Percentiles rank a stretch among this genome's conserved stretches.
These are phyloP conservation scores for Grantiella picta DNA, from an alignment of 2,113 vertebrate genomes.

Conservation along the genomic window DNA sequence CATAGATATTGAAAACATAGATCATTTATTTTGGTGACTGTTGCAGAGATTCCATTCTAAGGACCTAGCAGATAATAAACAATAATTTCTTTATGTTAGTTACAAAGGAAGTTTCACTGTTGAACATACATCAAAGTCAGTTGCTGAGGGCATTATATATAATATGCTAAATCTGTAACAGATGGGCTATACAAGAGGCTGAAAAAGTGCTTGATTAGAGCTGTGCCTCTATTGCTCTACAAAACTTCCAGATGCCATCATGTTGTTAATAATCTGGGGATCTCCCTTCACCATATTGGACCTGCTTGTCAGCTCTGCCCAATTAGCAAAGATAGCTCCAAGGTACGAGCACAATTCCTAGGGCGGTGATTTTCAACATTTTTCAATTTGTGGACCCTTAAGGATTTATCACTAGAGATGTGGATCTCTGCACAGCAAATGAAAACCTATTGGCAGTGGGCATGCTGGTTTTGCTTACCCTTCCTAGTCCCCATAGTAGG, in stretches of 20 bases:
- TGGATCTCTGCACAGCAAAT: slow-evolving; percentile 5
- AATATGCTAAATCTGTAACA: slow-evolving; percentile 50
- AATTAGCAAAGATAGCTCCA: slow-evolving; percentile 55
- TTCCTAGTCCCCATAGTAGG: background rate
- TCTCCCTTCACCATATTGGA: slow-evolving; percentile 53
- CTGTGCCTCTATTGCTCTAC: slow-evolving; percentile 21
- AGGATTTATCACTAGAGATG: slow-evolving; percentile 27
- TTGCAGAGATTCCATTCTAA: background rate
- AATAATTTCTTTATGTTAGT: slow-evolving; percentile 19
- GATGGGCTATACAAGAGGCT: slow-evolving; percentile 35
- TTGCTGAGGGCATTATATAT: slow-evolving; percentile 15
- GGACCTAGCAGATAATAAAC: slow-evolving; percentile 25
- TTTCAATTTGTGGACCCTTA: slow-evolving; percentile 41
- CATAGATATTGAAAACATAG: slow-evolving; percentile 3
- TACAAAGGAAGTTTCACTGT: slow-evolving; percentile 10
- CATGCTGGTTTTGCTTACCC: slow-evolving; percentile 8
- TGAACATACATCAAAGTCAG: slow-evolving; percentile 41
- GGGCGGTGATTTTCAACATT: slow-evolving; percentile 50
- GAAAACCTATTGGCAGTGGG: slow-evolving; percentile 32
- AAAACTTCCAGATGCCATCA: slow-evolving; percentile 52
- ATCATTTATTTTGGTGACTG: slow-evolving; percentile 11
- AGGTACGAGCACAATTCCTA: slow-evolving; percentile 44
- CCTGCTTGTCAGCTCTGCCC: slow-evolving; percentile 49
- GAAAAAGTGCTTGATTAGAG: slow-evolving; percentile 44
- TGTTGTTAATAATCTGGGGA: slow-evolving; percentile 53